phyloP scores from a whole-genome alignment of 2,797 vertebrate species.

The Gadopsis bispinosus region DNA sequence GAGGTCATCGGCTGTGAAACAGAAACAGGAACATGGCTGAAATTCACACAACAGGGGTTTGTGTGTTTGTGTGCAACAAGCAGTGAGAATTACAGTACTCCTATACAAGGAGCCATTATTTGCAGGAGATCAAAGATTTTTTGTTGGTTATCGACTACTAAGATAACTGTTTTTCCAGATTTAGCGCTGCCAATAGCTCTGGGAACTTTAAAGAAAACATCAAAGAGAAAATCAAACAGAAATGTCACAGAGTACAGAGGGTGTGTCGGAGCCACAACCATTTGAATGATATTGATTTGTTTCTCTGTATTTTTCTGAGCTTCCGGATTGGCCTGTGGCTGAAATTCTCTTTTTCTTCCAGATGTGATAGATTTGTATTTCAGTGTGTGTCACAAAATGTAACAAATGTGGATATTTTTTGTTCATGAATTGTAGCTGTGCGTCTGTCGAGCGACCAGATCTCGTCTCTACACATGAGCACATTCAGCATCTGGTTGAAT shows the following conservation, averaged over 20 bases:
- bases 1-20: conserved; percentile 16
- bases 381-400: neutral
- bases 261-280: neutral
- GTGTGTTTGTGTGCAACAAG: neutral
- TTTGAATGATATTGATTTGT: conserved; percentile 40
- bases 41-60: neutral
- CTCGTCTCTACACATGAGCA: conserved; percentile 17
- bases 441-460: conserved; percentile 11
- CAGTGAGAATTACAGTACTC: neutral
- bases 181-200: conserved; percentile 5
- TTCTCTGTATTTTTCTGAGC: conserved; percentile 17
- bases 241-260: conserved; percentile 32
- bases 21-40: neutral
- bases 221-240: conserved; percentile 29
- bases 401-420: neutral
- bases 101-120: conserved; percentile 3
- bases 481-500: conserved; percentile 30
- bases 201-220: conserved; percentile 38
- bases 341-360: neutral
- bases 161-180: conserved; percentile 16
- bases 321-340: neutral
- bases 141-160: conserved; percentile 32
- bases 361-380: neutral
- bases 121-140: conserved; percentile 9
- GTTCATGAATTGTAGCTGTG: neutral